Evolutionary conservation across 1,140 invertebrate genomes (phyloP).

Genomic region (Contarinia nasturtii): DNA sequence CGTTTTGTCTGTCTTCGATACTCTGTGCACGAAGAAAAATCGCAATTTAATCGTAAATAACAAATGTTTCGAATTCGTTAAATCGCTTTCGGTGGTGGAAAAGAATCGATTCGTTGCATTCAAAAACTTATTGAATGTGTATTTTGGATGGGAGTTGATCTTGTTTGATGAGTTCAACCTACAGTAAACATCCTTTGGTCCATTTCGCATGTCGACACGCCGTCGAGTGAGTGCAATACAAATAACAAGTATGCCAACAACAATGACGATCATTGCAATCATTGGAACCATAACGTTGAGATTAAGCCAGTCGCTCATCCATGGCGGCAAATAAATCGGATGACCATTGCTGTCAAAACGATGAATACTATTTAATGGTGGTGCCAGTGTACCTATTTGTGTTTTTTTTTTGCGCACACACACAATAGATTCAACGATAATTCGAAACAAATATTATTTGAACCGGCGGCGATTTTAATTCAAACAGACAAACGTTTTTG

Average conservation of each 20-base stretch:
- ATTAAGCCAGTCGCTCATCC: slow-evolving; percentile 70
- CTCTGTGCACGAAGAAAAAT: too few species aligned
- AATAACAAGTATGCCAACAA: slow-evolving; percentile 74
- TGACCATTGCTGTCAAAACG: slow-evolving; percentile 24
- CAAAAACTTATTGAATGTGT: too few species aligned
- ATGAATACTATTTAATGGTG: slow-evolving; percentile 39
- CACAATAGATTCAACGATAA: not conserved
- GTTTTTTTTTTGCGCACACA: not conserved
- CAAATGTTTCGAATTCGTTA: too few species aligned
- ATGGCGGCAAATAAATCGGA: slow-evolving; percentile 38
- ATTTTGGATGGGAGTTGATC: too few species aligned
- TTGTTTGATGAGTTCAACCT: slow-evolving; percentile 27
- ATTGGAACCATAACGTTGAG: slow-evolving; percentile 70
- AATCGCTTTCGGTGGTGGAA: too few species aligned
- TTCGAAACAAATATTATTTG: not conserved
- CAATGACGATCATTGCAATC: slow-evolving; percentile 63
- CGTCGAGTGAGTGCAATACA: slow-evolving; percentile 65
- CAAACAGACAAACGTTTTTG: too few species aligned
- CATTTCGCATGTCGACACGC: slow-evolving; percentile 60
- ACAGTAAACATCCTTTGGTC: slow-evolving; percentile 46
- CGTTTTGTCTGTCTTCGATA: too few species aligned
- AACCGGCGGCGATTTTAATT: too few species aligned
- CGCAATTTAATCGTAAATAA: too few species aligned
- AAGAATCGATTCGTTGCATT: too few species aligned
- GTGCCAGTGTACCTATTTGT: slow-evolving; percentile 53